Evolutionary conservation across 1,140 invertebrate genomes (phyloP).

Genomic region (Hyles vespertilio): DNA sequence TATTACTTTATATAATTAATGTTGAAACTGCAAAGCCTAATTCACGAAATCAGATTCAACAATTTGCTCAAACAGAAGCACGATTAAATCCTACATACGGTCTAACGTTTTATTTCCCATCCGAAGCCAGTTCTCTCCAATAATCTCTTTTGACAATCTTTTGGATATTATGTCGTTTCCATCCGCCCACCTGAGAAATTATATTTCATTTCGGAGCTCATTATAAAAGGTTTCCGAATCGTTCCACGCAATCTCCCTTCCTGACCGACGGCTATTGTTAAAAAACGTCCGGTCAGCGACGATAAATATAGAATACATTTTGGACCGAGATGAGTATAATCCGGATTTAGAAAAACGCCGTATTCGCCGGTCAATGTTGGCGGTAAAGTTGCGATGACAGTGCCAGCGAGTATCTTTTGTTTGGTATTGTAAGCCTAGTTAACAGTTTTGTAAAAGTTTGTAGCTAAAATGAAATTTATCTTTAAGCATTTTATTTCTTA

Average conservation of each 20-base stretch:
- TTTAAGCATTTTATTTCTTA: no score
- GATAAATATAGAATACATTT: constrained; percentile 64
- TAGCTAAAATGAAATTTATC: no score
- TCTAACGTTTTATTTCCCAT: no score
- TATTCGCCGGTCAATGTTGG: constrained; percentile 14
- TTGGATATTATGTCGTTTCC: not conserved
- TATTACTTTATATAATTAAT: no score
- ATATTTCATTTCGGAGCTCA: constrained; percentile 27
- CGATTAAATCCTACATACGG: no score
- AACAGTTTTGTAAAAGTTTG: no score
- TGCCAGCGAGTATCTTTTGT: constrained; percentile 5
- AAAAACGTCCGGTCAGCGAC: constrained; percentile 58
- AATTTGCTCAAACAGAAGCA: no score
- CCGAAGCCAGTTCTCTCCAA: no score
- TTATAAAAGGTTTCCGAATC: constrained; percentile 36
- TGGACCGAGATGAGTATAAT: constrained; percentile 52
- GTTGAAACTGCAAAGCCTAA: no score
- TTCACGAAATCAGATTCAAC: no score
- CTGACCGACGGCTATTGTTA: constrained; percentile 46
- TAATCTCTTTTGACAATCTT: no score
- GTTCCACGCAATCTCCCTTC: constrained; percentile 40
- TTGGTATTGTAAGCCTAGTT: no score
- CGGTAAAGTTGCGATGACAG: constrained; percentile 6
- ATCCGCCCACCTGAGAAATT: constrained; percentile 38
- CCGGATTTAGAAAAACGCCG: constrained; percentile 51